These are phyloP conservation scores for Pangasianodon gigas DNA, from an alignment of 2,113 vertebrate genomes.

Conservation along the genomic window DNA sequence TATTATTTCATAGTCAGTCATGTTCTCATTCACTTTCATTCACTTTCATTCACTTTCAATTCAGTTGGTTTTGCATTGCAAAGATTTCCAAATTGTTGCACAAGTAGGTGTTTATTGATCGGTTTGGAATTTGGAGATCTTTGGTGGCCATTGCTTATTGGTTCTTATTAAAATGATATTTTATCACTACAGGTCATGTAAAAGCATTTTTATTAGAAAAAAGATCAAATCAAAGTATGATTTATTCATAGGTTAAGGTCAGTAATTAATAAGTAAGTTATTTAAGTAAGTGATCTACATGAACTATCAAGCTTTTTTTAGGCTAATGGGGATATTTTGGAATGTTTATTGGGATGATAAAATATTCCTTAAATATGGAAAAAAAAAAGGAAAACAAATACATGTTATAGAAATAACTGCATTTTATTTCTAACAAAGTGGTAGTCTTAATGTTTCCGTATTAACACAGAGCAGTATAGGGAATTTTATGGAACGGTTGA, in stretches of 20 bases:
- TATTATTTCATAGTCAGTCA: background rate
- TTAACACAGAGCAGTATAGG: background rate
- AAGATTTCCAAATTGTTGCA: background rate
- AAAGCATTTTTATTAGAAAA: background rate
- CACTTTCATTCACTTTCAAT: no score
- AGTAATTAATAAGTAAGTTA: no score
- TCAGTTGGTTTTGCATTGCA: no score
- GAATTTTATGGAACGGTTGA: background rate
- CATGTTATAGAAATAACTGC: background rate
- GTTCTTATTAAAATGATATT: background rate
- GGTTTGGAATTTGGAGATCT: background rate
- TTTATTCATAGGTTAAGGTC: background rate
- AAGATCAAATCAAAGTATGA: background rate
- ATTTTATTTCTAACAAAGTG: background rate
- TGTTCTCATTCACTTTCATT: background rate
- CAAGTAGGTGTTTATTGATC: background rate
- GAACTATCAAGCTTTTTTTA: no score
- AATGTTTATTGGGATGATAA: no score
- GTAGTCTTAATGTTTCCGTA: background rate
- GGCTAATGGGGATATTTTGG: no score
- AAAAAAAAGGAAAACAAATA: background rate
- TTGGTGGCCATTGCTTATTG: background rate
- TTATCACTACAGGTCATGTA: background rate
- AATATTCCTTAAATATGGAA: no score
- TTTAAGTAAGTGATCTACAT: no score